A percentile compares a stretch with the other conserved stretches of the same genome.
Evolutionary conservation across 1,140 invertebrate species (phyloP).

Genomic region (Galleria mellonella): DNA sequence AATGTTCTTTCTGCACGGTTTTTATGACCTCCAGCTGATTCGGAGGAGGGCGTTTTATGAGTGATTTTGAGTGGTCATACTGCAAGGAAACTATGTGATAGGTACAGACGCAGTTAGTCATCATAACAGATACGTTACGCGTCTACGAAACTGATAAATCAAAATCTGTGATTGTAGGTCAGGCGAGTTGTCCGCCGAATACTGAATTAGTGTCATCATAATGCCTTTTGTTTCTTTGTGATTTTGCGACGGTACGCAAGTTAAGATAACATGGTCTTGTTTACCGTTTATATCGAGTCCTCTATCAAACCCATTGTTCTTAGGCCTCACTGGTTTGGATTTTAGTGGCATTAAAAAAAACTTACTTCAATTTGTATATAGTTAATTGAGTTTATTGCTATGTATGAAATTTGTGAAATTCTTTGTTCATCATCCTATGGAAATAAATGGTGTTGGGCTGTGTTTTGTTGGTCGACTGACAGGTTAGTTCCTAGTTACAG

Average conservation of each 20-base stretch:
- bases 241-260: conserved; percentile 45
- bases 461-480: conserved; percentile 44
- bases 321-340: conserved; percentile 6
- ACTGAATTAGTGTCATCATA: conserved; percentile 43
- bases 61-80: conserved; percentile 35
- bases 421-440: conserved; percentile 13
- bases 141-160: conserved; percentile 28
- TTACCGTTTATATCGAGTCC: conserved; percentile 37
- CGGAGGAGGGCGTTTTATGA: conserved; percentile 35
- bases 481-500: conserved; percentile 27
- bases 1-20: conserved; percentile 7
- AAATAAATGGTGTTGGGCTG: conserved; percentile 55
- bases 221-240: conserved; percentile 60
- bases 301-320: conserved; percentile 2
- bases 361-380: conserved; percentile 7
- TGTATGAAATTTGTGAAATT: conserved; percentile 11
- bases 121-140: conserved; percentile 47
- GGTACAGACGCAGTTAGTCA: conserved; percentile 64
- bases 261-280: conserved; percentile 55
- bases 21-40: conserved; percentile 59
- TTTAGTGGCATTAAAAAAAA: background rate
- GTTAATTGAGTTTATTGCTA: conserved; percentile 12
- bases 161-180: conserved; percentile 34
- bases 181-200: conserved; percentile 29
- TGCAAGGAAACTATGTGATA: conserved; percentile 55